A percentile compares a stretch with the other conserved stretches of the same genome.
Conservation (phyloP, 2,888 invertebrate genomes). For the Brachynemurus nebulosus region DNA sequence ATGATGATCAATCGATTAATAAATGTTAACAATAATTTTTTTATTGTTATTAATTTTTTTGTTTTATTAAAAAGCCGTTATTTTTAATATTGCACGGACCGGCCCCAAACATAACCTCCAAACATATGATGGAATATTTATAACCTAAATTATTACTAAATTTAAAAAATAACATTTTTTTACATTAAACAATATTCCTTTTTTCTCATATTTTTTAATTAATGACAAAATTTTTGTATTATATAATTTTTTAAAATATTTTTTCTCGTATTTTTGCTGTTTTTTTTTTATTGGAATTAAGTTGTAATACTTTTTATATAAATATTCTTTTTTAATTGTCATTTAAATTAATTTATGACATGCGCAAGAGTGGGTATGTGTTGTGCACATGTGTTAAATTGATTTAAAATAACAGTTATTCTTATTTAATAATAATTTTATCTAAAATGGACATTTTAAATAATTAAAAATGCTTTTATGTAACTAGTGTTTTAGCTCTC, state of each 20-base stretch:
- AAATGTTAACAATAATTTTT: no score
- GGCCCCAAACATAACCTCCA: slow-evolving; percentile 4
- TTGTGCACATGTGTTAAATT: no score
- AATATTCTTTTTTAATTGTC: no score
- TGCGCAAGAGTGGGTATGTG: no score
- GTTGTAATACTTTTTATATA: no score
- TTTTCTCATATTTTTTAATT: neutral
- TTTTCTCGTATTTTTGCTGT: no score
- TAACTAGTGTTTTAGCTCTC: slow-evolving; percentile 2
- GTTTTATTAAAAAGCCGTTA: neutral
- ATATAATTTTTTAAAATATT: neutral
- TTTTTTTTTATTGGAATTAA: no score
- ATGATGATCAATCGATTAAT: no score
- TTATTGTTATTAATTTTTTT: no score
- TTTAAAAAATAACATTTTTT: neutral
- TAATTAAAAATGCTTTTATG: neutral
- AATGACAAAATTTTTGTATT: neutral
- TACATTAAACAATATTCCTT: neutral
- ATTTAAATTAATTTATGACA: no score
- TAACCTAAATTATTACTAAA: neutral
- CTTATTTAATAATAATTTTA: no score
- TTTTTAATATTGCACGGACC: slow-evolving; percentile 10
- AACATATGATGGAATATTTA: neutral
- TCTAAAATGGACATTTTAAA: slow-evolving; percentile 1
- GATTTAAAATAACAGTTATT: no score